Conservation (phyloP, 1,140 invertebrate species). For the Ips nitidus region DNA sequence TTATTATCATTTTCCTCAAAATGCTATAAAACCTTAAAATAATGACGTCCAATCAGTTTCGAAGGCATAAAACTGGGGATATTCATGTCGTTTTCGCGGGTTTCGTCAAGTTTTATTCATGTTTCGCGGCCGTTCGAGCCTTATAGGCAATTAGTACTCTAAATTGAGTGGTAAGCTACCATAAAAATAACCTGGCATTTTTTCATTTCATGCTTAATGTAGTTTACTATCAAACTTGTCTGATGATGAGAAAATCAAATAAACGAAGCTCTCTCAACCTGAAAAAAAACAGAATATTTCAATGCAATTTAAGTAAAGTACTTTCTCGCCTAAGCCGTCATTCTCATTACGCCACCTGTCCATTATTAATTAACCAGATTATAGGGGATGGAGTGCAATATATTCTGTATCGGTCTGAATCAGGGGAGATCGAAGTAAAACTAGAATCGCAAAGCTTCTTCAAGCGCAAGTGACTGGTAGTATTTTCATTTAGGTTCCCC, state of each 20-base stretch:
- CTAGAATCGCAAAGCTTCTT: background rate
- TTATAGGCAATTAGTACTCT: constrained; percentile 1
- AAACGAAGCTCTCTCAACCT: background rate
- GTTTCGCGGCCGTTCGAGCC: background rate
- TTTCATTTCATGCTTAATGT: constrained; percentile 4
- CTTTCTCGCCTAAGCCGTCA: background rate
- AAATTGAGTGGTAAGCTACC: background rate
- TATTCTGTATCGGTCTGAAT: background rate
- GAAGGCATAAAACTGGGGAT: background rate
- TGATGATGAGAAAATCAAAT: background rate
- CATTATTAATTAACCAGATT: constrained; percentile 19
- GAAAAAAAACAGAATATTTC: background rate
- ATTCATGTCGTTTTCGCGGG: background rate
- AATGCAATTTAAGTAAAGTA: constrained; percentile 15
- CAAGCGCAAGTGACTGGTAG: background rate
- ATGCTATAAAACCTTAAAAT: constrained; percentile 2
- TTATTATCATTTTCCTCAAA: background rate
- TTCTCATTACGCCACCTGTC: constrained; percentile 12
- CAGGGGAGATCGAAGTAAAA: background rate
- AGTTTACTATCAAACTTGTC: background rate
- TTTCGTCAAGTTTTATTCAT: constrained; percentile 4
- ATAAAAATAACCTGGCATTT: background rate
- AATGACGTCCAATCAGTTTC: background rate
- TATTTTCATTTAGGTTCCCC: background rate
- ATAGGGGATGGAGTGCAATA: constrained; percentile 7